A percentile compares a stretch with the other conserved stretches of the same genome.
Evolutionary conservation across 2,797 vertebrate genomes (phyloP).

Genomic region (Anguilla marmorata): DNA sequence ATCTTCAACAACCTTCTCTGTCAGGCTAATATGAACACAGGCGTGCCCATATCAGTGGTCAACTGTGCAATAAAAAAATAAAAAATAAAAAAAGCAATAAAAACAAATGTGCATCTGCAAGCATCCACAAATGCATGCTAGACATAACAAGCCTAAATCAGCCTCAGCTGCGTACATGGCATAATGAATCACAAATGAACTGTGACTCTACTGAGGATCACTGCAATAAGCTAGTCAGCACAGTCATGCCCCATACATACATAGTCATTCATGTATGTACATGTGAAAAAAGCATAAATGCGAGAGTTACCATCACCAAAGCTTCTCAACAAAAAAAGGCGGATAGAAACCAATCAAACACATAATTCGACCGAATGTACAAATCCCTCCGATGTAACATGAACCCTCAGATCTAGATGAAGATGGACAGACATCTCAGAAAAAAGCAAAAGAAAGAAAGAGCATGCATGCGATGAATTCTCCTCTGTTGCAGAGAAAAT

Average conservation of each 20-base stretch:
- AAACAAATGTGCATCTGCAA: constrained; percentile 7
- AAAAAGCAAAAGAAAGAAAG: constrained; percentile 30
- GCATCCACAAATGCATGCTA: constrained; percentile 11
- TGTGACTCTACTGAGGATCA: neutral
- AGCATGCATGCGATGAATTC: constrained; percentile 8
- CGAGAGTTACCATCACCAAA: constrained; percentile 24
- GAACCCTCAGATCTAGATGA: constrained; percentile 37
- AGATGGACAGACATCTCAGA: constrained; percentile 34
- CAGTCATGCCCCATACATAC: constrained; percentile 52
- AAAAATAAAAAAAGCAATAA: neutral
- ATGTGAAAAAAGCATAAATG: constrained; percentile 32
- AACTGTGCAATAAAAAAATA: neutral
- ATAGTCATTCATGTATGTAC: constrained; percentile 40
- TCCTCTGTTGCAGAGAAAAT: neutral
- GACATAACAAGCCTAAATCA: neutral
- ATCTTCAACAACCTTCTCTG: neutral
- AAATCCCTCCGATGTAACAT: neutral
- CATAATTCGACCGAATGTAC: neutral
- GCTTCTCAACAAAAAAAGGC: constrained; percentile 25
- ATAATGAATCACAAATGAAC: neutral
- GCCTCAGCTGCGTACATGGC: neutral
- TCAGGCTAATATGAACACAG: neutral
- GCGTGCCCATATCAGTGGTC: neutral
- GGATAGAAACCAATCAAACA: neutral
- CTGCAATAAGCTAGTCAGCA: neutral